phyloP scores from a whole-genome alignment of 1,140 invertebrate genomes.

The Stratiolaelaps scimitus region DNA sequence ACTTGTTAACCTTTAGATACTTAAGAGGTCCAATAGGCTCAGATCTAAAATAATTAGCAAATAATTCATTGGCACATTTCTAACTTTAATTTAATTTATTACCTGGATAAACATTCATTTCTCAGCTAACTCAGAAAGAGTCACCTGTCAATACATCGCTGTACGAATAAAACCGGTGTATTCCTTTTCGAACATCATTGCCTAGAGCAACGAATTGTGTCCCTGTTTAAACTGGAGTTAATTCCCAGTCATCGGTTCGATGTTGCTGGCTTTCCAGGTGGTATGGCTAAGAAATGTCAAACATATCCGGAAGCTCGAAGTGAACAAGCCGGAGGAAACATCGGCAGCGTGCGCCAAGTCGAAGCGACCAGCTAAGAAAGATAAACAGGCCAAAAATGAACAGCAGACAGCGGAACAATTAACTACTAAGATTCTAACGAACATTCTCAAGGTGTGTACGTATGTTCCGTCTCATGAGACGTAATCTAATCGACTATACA shows the following conservation, averaged over 20 bases:
- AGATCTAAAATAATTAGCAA: neutral
- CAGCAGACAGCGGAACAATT: neutral
- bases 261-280: neutral
- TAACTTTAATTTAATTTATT: neutral
- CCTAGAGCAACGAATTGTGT: too few relatives aligned
- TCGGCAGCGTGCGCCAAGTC: too few relatives aligned
- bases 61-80: neutral
- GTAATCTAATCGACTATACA: neutral
- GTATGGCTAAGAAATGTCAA: neutral
- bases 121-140: neutral
- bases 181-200: too few relatives aligned
- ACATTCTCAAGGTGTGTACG: neutral
- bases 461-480: neutral
- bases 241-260: neutral
- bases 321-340: too few relatives aligned
- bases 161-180: too few relatives aligned
- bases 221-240: too few relatives aligned
- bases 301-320: neutral
- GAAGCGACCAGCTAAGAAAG: neutral
- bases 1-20: too few relatives aligned
- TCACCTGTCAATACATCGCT: neutral
- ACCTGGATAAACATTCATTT: too few relatives aligned
- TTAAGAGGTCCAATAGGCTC: too few relatives aligned
- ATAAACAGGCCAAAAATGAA: neutral
- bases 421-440: slow-evolving; percentile 3